Percentiles rank a stretch among this genome's conserved stretches.
phyloP scores from a whole-genome alignment of 1,140 invertebrate species.

The Catajapyx aquilonaris region DNA sequence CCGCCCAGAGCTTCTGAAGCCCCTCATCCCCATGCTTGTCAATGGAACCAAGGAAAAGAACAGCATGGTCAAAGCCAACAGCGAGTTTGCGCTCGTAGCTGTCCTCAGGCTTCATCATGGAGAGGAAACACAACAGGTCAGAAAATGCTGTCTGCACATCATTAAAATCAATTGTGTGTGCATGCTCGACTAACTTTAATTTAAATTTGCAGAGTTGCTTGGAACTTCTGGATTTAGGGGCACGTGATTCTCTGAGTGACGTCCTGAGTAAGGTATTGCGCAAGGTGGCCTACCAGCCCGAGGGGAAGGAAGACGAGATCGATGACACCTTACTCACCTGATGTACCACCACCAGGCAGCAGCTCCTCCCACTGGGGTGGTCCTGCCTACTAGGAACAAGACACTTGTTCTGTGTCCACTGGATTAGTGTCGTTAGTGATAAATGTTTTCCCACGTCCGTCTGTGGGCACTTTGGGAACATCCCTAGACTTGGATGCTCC shows the following conservation, averaged over 20 bases:
- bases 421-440: too few relatives aligned
- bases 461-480: too few relatives aligned
- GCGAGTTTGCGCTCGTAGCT: slow-evolving; percentile 72
- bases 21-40: slow-evolving; percentile 69
- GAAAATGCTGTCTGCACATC: too few relatives aligned
- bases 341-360: slow-evolving; percentile 12
- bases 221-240: slow-evolving; percentile 57
- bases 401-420: too few relatives aligned
- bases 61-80: slow-evolving; percentile 76
- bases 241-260: slow-evolving; percentile 66
- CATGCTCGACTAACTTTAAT: too few relatives aligned
- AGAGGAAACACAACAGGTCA: slow-evolving; percentile 52
- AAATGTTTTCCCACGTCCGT: too few relatives aligned
- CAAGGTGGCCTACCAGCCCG: slow-evolving; percentile 46
- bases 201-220: slow-evolving; percentile 49
- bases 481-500: too few relatives aligned
- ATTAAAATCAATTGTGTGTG: too few relatives aligned
- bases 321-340: slow-evolving; percentile 73
- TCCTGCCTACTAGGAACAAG: too few relatives aligned
- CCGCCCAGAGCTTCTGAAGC: slow-evolving; percentile 48
- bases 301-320: slow-evolving; percentile 69
- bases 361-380: too few relatives aligned
- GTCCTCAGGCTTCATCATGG: slow-evolving; percentile 57
- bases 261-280: slow-evolving; percentile 63
- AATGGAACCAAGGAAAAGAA: slow-evolving; percentile 98